phyloP scores from a whole-genome alignment of 2,888 invertebrate species.

The Cylindroiulus punctatus region DNA sequence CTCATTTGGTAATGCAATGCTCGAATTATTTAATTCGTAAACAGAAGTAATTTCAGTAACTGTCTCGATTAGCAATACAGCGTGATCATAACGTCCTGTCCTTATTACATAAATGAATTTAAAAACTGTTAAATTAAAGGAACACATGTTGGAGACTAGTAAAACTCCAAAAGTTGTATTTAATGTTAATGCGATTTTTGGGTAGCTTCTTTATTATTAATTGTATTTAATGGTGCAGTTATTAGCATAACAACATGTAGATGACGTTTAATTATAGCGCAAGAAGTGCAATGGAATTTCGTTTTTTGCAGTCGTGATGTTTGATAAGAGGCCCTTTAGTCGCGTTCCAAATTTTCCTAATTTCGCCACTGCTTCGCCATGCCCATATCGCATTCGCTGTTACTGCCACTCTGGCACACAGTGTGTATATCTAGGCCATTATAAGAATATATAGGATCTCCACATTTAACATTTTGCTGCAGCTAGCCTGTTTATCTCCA shows the following conservation, averaged over 20 bases:
- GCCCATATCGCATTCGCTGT: neutral
- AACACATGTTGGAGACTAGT: too few relatives aligned
- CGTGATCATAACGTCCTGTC: too few relatives aligned
- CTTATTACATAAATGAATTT: too few relatives aligned
- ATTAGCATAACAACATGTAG: neutral
- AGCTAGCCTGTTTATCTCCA: neutral
- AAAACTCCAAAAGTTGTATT: too few relatives aligned
- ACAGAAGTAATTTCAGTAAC: too few relatives aligned
- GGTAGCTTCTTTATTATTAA: too few relatives aligned
- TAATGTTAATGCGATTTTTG: too few relatives aligned
- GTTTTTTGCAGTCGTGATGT: neutral
- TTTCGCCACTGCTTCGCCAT: constrained; percentile 1
- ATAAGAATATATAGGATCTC: constrained; percentile 1
- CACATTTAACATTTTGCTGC: neutral
- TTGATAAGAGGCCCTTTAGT: neutral
- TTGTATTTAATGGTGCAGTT: neutral
- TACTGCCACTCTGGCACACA: constrained; percentile 38
- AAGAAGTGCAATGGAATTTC: too few relatives aligned
- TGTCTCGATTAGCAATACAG: too few relatives aligned
- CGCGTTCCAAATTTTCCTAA: neutral
- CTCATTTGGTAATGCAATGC: neutral
- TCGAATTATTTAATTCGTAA: neutral
- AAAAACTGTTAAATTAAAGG: too few relatives aligned
- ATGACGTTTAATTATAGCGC: neutral
- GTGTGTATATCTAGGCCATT: constrained; percentile 34